Conservation (phyloP, 2,797 vertebrate genomes). For the Acanthurus lineatus region DNA sequence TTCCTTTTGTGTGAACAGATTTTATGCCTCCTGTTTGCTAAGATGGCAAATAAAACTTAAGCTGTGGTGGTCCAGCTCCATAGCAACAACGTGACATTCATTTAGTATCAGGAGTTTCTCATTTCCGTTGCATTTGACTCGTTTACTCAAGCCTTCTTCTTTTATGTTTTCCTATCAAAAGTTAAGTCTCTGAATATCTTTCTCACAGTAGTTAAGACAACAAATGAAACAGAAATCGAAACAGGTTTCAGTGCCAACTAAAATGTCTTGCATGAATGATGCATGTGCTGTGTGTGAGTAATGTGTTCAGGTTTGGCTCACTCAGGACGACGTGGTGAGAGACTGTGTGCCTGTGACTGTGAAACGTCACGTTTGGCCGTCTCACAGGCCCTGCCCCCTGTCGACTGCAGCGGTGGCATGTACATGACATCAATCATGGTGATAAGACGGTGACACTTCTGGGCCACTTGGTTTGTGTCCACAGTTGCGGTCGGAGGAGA, state of each 20-base stretch:
- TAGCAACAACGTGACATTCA: constrained; percentile 1
- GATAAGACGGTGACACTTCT: constrained; percentile 59
- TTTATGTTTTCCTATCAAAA: constrained; percentile 21
- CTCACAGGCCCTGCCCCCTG: constrained; percentile 55
- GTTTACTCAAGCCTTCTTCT: constrained; percentile 34
- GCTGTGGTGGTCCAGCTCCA: constrained; percentile 4
- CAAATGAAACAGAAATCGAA: constrained; percentile 48
- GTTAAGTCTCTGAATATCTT: constrained; percentile 34
- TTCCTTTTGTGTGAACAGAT: constrained; percentile 20
- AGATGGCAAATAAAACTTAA: neutral
- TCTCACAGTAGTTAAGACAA: constrained; percentile 66
- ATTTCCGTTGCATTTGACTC: constrained; percentile 21
- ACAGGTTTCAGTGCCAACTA: constrained; percentile 57
- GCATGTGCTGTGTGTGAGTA: constrained; percentile 28
- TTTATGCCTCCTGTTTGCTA: constrained; percentile 13
- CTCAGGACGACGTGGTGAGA: constrained; percentile 34
- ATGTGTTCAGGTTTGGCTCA: constrained; percentile 26
- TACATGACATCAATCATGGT: constrained; percentile 62
- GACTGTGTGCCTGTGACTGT: constrained; percentile 41
- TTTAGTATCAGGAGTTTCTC: constrained; percentile 27
- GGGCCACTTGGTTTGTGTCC: constrained; percentile 37
- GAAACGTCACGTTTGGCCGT: constrained; percentile 43
- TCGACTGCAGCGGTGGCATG: constrained; percentile 35
- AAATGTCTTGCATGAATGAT: constrained; percentile 56
- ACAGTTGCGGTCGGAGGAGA: constrained; percentile 11